Base-by-base conservation (phyloP, 2,113 vertebrate genomes). In the Anhinga rufa region DNA sequence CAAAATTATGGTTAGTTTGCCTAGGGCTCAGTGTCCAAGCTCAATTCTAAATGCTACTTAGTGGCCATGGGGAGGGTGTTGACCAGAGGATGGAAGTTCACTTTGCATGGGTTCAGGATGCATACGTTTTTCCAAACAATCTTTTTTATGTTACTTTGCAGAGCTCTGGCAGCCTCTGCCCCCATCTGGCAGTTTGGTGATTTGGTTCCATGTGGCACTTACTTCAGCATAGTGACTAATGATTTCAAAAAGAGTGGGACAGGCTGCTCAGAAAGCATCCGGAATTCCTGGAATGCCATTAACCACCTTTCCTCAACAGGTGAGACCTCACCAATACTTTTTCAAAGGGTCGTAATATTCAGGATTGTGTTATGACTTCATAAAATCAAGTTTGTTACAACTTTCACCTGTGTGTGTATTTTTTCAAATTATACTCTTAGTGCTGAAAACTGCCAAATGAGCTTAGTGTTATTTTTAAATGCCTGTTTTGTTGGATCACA, bases 141-240 rank as follows among this genome's bases (percentile, higher is more conserved):
- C 16, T 72, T 74, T 74, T 76, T 65, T 55, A 2, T 65, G 13
- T 92, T 24, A 25, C 20, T 85, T 85, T 84, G 83, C 97, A 99
- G 99, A 91, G 99, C 99, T 93, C 97, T 99, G 91, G 99, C 99
- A 69, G 97, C 99, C 17, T 99, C 99, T 3, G 99, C 99, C 42
- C 99, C 99, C 4, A 99, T 99, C 96, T 99, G 98, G 99, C 99
- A 99, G 94, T 99, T 99, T 96, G 97, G 98, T 26, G 97, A 97
- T 82, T 96, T 99, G 98, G 98, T 98, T 93, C 98, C 98, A 0
- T 99, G 99, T 97, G 98, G 98, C 60, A 84, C 93, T 42, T 99
- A 99, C 95, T 98, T 98, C 97, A 98, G 97, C 95, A 97, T 99
- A 86, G 99, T 99, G 90, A 99, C 99, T 9, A 96, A 97, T 80